Conservation (phyloP, 2,797 vertebrate genomes). For the Thunnus albacares region DNA sequence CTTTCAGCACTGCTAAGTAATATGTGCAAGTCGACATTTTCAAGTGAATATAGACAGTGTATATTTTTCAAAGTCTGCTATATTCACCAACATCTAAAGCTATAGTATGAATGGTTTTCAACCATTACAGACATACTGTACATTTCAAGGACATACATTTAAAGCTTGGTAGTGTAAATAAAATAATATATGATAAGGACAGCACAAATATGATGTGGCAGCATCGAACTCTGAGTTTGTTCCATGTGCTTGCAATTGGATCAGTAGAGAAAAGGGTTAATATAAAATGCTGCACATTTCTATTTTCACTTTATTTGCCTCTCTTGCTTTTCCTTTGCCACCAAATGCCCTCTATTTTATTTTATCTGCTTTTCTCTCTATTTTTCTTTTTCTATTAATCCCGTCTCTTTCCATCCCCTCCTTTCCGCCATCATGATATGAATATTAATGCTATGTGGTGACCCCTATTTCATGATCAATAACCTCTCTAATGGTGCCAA, state of each 20-base stretch:
- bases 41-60: not conserved
- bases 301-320: no score
- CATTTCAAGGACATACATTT: not conserved
- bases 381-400: not conserved
- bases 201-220: not conserved
- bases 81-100: not conserved
- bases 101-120: not conserved
- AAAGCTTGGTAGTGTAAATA: not conserved
- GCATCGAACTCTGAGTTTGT: not conserved
- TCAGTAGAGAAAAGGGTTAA: not conserved
- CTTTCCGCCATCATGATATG: not conserved
- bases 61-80: not conserved
- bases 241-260: not conserved
- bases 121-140: not conserved
- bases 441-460: constrained; percentile 23
- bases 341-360: no score
- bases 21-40: not conserved
- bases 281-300: not conserved
- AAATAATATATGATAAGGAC: not conserved
- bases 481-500: constrained; percentile 16
- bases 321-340: no score
- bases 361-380: not conserved
- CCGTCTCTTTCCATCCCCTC: not conserved
- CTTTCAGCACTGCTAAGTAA: not conserved
- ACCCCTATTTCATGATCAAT: constrained; percentile 31